These are phyloP conservation scores for Ophioninae sp. DNA, from an alignment of 2,888 invertebrate species.

Conservation along the genomic window DNA sequence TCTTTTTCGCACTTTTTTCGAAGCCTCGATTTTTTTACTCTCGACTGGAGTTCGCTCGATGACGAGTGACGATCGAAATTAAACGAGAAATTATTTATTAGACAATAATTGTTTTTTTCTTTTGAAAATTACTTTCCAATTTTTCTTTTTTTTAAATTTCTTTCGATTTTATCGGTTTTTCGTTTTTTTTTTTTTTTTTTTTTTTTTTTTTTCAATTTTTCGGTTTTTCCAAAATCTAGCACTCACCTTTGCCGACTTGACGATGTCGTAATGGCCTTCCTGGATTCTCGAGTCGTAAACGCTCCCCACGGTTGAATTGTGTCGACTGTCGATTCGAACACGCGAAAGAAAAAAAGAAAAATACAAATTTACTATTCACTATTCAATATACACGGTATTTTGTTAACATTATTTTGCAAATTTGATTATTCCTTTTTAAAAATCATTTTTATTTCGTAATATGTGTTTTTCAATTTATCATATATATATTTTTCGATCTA, in stretches of 20 bases:
- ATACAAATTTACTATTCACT: slow-evolving; percentile 12
- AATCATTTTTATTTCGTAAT: too few species aligned
- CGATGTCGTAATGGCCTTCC: slow-evolving; percentile 79
- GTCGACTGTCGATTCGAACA: slow-evolving; percentile 65
- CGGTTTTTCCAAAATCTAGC: not conserved
- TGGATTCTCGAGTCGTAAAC: slow-evolving; percentile 75
- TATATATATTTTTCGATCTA: too few species aligned
- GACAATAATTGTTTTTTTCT: slow-evolving; percentile 42
- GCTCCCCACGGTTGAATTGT: slow-evolving; percentile 73
- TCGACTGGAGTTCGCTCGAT: slow-evolving; percentile 7
- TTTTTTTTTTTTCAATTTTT: not conserved
- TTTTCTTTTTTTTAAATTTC: slow-evolving; percentile 60
- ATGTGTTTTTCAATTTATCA: too few species aligned
- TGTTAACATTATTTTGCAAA: not conserved
- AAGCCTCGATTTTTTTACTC: too few species aligned
- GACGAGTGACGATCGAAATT: slow-evolving; percentile 10
- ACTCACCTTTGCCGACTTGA: slow-evolving; percentile 77
- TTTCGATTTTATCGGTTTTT: not conserved
- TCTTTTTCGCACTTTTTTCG: slow-evolving; percentile 26
- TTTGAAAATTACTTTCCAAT: slow-evolving; percentile 58
- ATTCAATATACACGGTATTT: not conserved
- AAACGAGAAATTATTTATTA: slow-evolving; percentile 41
- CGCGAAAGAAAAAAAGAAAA: slow-evolving; percentile 38
- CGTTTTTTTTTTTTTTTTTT: not conserved
- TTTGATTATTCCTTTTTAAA: not conserved